Evolutionary conservation across 2,888 invertebrate species (phyloP).

Genomic region (Blera fallax): DNA sequence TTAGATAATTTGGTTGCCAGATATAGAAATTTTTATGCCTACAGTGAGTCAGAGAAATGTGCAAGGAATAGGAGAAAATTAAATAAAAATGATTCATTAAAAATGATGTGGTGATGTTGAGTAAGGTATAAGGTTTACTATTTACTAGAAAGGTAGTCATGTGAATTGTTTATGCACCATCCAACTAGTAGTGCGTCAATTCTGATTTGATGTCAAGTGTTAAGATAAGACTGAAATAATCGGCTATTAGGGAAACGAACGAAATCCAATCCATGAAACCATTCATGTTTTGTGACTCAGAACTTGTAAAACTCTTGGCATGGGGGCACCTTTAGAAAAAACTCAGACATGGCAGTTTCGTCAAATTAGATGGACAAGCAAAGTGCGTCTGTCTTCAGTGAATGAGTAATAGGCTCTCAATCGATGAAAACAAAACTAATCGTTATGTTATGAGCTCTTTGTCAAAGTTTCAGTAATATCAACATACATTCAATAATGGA

Average conservation of each 20-base stretch:
- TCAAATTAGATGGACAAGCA: not conserved
- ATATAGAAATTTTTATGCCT: not conserved
- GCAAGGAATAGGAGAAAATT: not conserved
- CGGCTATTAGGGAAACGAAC: not conserved
- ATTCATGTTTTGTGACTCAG: not conserved
- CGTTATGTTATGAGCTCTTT: not conserved
- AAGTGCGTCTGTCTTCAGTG: not conserved
- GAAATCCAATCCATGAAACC: not conserved
- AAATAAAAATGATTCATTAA: no score
- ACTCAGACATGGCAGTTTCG: not conserved
- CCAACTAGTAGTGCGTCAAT: not conserved
- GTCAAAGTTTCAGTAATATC: not conserved
- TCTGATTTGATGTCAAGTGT: not conserved
- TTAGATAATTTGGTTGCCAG: not conserved
- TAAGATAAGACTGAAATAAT: not conserved
- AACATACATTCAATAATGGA: not conserved
- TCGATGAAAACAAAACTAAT: no score
- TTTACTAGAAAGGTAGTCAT: not conserved
- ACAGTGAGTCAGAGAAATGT: slow-evolving; percentile 14
- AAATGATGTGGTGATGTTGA: no score
- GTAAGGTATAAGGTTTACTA: no score
- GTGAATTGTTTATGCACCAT: not conserved
- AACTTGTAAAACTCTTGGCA: not conserved
- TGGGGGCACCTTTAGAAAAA: not conserved
- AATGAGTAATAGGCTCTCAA: not conserved